Percentiles rank a stretch among this genome's conserved stretches.
Evolutionary conservation across 1,140 invertebrate species (phyloP).

Genomic region (Matsumurasca onukii): DNA sequence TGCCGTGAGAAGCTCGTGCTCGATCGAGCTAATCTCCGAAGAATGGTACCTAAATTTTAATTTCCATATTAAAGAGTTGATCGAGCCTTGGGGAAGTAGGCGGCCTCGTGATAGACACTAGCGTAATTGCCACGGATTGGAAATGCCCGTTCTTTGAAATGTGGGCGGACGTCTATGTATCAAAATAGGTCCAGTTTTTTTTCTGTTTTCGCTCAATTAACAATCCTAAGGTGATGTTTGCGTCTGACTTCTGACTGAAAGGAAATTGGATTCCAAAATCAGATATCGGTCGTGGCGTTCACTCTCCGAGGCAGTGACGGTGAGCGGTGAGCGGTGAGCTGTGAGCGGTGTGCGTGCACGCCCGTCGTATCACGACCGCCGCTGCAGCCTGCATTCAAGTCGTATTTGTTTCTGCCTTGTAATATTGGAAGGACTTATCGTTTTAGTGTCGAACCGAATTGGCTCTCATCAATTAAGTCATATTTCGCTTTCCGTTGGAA

Average conservation of each 20-base stretch:
- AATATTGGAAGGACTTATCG: too few species aligned
- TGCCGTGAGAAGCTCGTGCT: conserved; percentile 23
- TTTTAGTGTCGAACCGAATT: too few species aligned
- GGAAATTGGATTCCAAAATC: conserved; percentile 21
- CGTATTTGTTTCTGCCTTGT: too few species aligned
- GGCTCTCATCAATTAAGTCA: too few species aligned
- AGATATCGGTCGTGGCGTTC: not conserved
- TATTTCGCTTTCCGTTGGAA: too few species aligned
- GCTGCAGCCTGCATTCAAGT: not conserved
- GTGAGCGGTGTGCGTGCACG: not conserved
- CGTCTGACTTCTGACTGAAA: conserved; percentile 15
- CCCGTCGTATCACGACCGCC: not conserved
- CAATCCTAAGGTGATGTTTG: conserved; percentile 19
- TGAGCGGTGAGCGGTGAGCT: not conserved
- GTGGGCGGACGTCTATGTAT: conserved; percentile 25
- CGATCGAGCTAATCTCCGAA: conserved; percentile 25
- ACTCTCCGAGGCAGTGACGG: not conserved
- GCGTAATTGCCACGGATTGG: conserved; percentile 16
- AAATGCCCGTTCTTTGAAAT: conserved; percentile 15
- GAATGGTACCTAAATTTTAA: conserved; percentile 18
- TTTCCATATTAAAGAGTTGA: conserved; percentile 27
- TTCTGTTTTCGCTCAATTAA: conserved; percentile 26
- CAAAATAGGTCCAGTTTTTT: conserved; percentile 20
- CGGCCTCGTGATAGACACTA: not conserved
- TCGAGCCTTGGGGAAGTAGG: conserved; percentile 7